Base-by-base conservation (phyloP, 2,113 vertebrate species). In the Mirounga angustirostris region DNA sequence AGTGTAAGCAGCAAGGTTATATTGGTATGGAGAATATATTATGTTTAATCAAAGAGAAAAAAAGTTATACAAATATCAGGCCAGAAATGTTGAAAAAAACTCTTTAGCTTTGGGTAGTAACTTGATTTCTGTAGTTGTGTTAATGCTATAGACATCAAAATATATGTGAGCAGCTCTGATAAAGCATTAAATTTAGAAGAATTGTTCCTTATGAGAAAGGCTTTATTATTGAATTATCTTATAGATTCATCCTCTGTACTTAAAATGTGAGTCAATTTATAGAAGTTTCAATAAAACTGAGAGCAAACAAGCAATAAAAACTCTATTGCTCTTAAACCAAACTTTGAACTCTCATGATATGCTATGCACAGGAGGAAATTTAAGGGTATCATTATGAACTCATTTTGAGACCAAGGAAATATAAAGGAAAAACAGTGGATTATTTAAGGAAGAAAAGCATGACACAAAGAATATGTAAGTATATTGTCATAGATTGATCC, bases 281-380 rank as follows among this genome's bases (percentile, higher is more conserved):
- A 93, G 22, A 92, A 79, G 12, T 92, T 65, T 69, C n/a, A 40
- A 59, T 67, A 95, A 74, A 94, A 54, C 1, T 84, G 11, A 93
- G 95, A 87, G 15, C 63, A 92, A 94, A 85, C 36, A 89, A 92
- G 13, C 22, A 89, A 36, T 87, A 63, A 93, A 94, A 73, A 43
- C 4, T 43, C 43, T 40, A 58, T 10, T 63, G n/a, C 6, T 43
- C 84, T 81, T 78, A 50, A 82, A 26, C 4, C 82, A 79, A 95
- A 3, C 6, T 85, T 91, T 97, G 36, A 85, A 95, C 52, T 46
- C 36, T 89, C 26, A n/a, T 43, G 36, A 76, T 78, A 91, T 78
- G 7, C 16, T 40, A 79, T 67, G 19, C 11, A 65, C 7, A 58
- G 6, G 6, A 81, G 30, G 19, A 40, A n/a, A 80, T 36, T 93